phyloP scores from a whole-genome alignment of 2,888 invertebrate species.

The Microctonus brassicae region DNA sequence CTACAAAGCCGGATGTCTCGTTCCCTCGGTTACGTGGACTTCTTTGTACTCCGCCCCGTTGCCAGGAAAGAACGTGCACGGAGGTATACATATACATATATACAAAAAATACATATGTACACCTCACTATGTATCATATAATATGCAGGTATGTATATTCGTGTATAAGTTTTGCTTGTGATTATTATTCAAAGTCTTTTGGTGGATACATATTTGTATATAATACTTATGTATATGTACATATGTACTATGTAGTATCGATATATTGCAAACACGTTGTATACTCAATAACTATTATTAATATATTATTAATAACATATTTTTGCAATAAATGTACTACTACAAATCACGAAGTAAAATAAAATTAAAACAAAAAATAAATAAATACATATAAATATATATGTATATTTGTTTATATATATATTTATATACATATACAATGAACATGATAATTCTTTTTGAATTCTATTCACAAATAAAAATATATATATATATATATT shows the following conservation, averaged over 20 bases:
- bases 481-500: too few relatives aligned
- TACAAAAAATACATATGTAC: neutral
- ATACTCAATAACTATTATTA: constrained; percentile 45
- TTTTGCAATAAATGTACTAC: constrained; percentile 10
- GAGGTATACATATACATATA: neutral
- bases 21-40: constrained; percentile 21
- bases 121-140: neutral
- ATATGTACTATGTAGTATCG: neutral
- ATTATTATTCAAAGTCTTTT: constrained; percentile 17
- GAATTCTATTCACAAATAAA: too few relatives aligned
- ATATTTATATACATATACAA: too few relatives aligned
- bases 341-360: neutral
- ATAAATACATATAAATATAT: too few relatives aligned
- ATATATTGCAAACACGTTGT: too few relatives aligned
- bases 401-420: too few relatives aligned
- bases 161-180: constrained; percentile 18
- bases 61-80: constrained; percentile 6
- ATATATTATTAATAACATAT: constrained; percentile 47
- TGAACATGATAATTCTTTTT: too few relatives aligned
- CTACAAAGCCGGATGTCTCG: constrained; percentile 40
- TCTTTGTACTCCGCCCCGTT: constrained; percentile 37
- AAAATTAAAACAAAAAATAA: neutral
- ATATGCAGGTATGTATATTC: constrained; percentile 11
- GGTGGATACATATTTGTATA: too few relatives aligned
- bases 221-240: neutral